These are phyloP conservation scores for Pseudococcus viburni DNA, from an alignment of 2,888 invertebrate genomes.

Conservation along the genomic window DNA sequence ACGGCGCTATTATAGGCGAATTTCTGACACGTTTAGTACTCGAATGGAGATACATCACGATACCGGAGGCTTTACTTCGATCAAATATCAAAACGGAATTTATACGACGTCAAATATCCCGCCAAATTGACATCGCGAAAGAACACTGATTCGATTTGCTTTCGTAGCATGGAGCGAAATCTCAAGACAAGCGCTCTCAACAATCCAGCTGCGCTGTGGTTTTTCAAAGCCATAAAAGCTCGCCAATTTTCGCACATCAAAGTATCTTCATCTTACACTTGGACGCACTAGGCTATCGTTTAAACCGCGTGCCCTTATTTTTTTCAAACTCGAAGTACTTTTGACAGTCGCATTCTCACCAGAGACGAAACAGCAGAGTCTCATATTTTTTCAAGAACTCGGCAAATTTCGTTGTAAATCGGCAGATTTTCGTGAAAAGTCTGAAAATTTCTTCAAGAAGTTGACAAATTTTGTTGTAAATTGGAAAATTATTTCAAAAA, in stretches of 20 bases:
- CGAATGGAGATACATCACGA: not conserved
- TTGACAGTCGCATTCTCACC: not conserved
- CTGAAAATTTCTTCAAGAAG: no score
- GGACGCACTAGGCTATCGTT: not conserved
- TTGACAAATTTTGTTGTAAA: no score
- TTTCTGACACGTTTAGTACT: conserved; percentile 12
- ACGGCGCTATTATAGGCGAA: conserved; percentile 43
- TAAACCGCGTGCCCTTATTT: not conserved
- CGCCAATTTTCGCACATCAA: not conserved
- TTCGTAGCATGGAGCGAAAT: not conserved
- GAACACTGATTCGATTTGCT: conserved; percentile 27
- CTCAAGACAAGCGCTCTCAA: not conserved
- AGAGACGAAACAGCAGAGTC: not conserved
- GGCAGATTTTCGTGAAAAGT: no score
- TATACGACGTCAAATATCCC: not conserved
- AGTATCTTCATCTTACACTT: not conserved
- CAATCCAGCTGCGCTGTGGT: not conserved
- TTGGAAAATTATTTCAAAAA: no score
- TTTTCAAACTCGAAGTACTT: not conserved
- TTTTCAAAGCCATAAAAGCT: not conserved
- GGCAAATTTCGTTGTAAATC: no score
- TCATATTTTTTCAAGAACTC: no score
- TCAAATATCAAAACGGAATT: conserved; percentile 4
- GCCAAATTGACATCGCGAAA: conserved; percentile 12
- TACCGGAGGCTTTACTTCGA: not conserved